Base-by-base conservation (phyloP, 2,888 invertebrate genomes). In the Augochlorella aurata region DNA sequence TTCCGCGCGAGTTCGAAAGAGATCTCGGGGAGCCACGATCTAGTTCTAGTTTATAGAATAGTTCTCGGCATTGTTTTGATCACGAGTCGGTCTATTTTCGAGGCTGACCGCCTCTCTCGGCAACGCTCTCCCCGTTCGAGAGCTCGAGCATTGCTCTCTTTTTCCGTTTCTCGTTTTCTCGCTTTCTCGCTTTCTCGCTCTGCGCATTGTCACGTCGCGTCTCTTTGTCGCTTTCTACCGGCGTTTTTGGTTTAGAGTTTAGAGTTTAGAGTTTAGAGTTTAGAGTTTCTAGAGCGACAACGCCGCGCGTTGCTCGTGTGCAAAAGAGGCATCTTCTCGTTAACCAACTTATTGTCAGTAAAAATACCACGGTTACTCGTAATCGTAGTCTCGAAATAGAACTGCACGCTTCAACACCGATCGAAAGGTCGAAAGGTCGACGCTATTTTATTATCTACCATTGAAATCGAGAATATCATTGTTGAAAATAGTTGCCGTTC, bases 71-170 rank as follows among this genome's bases (percentile, higher is more conserved):
- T 78, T 72, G 52, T 72, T 75, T 68, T n/a, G 77, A 82, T 85
- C 76, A 67, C 65, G 73, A 58, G 58, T 24, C 75, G 63, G 50
- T 85, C 85, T 85, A 85, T 85, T 85, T 84, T 85, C 77, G 82
- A 82, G 80, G 73, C 72, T 82, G 85, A 82, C 85, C 78, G 76
- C 52, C 54, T 71, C 74, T 77, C 81, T 58, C 58, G 66, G 29
- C 74, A 77, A 81, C 74, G 67, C 73, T 77, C 80, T 73, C 74
- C 70, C 58, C 78, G 50, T 73, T 77, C 68, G 72, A 69, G 49
- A 69, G 49, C 38, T 0, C 4, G 38, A 38, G 38, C 38, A 7
- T 7, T 10, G 29, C 44, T 24, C n/a, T 61, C 44, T 50, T 47
- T 45, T 10, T 10, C 44, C 54, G 29, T 29, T 44, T n/a, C 10